A percentile compares a stretch with the other conserved stretches of the same genome.
Evolutionary conservation across 2,888 invertebrate species (phyloP).

Genomic region (Drosophila kambysellisi): DNA sequence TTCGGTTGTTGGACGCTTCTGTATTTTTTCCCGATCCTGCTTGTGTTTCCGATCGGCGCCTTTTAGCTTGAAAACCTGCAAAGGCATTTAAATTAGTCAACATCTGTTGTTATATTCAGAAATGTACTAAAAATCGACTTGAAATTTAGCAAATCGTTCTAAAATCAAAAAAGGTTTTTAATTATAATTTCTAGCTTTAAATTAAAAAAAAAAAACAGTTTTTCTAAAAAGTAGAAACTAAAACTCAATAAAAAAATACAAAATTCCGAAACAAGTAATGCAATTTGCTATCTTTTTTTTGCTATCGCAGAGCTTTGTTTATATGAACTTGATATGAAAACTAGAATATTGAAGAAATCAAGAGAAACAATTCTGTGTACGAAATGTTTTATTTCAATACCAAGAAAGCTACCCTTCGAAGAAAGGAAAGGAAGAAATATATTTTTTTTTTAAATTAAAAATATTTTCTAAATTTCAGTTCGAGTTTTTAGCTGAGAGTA

Average conservation of each 20-base stretch:
- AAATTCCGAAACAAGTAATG: not conserved
- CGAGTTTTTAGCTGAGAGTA: not conserved
- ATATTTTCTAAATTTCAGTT: not conserved
- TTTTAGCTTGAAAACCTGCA: conserved; percentile 93
- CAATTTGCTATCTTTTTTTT: not conserved
- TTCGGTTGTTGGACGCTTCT: conserved; percentile 92
- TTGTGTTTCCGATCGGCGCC: conserved; percentile 99
- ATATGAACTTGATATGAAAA: not conserved
- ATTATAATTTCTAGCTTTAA: not conserved
- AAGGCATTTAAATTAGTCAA: not conserved
- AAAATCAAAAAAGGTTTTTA: not conserved
- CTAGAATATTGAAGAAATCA: not conserved
- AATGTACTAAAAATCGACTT: not conserved
- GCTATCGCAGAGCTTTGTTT: not conserved
- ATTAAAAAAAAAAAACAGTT: not conserved
- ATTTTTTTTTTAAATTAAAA: not conserved
- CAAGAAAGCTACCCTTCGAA: no score
- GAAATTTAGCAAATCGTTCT: not conserved
- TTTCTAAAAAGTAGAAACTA: not conserved
- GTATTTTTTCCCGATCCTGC: conserved; percentile 97
- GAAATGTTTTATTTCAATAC: no score
- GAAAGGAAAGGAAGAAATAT: not conserved
- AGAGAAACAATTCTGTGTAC: no score
- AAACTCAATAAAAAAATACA: not conserved
- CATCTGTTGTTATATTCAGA: not conserved